A percentile compares a stretch with the other conserved stretches of the same genome.
Conservation (phyloP, 2,113 vertebrate species). For the Passer montanus region DNA sequence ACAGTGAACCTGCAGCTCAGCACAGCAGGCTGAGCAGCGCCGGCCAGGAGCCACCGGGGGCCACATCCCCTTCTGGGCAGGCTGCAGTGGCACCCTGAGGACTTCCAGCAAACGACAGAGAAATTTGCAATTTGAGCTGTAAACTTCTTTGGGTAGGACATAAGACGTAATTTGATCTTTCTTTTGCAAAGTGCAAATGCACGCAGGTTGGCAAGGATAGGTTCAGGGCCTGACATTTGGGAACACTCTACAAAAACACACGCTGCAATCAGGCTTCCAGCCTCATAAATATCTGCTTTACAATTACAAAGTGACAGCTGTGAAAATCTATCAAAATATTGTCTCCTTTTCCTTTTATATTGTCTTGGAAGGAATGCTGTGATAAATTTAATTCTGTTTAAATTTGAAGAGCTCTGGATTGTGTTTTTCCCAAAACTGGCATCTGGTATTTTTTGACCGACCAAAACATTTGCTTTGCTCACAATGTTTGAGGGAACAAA, state of each 20-base stretch:
- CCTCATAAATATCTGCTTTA: constrained; percentile 47
- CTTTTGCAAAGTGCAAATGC: not conserved
- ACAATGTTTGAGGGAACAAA: not conserved
- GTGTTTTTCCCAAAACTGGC: constrained; percentile 33
- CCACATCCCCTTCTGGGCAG: not conserved
- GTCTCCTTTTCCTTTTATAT: constrained; percentile 5
- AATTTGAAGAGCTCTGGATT: constrained; percentile 44
- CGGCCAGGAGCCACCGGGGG: not conserved
- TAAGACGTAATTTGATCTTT: constrained; percentile 58
- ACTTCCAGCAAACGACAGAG: constrained; percentile 11
- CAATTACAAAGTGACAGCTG: constrained; percentile 49
- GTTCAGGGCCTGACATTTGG: not conserved
- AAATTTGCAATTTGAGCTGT: constrained; percentile 28
- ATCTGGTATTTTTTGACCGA: constrained; percentile 11
- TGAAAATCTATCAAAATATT: constrained; percentile 36
- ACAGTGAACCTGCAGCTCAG: not conserved
- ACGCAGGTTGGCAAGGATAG: not conserved
- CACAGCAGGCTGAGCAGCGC: not conserved
- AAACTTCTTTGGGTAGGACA: constrained; percentile 36
- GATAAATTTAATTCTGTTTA: constrained; percentile 31
- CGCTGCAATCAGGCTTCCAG: constrained; percentile 29
- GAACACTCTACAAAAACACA: constrained; percentile 18
- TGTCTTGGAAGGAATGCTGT: not conserved
- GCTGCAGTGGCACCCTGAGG: not conserved
- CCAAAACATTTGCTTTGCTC: constrained; percentile 34